Conservation (phyloP, 2,797 vertebrate species). For the Chrosomus eos region DNA sequence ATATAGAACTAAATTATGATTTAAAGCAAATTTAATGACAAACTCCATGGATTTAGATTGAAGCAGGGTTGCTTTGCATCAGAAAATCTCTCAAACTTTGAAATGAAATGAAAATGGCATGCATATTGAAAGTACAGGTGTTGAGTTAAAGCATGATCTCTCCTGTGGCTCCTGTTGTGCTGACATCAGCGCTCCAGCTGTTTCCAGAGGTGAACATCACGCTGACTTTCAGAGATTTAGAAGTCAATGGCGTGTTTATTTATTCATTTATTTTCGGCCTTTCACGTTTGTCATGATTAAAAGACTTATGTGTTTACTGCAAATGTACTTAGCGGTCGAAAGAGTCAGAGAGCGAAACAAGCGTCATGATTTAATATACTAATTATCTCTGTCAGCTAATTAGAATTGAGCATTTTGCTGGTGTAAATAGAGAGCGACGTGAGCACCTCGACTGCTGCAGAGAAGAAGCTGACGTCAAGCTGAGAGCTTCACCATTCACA, state of each 20-base stretch:
- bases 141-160: neutral
- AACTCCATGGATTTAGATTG: neutral
- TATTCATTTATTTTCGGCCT: constrained; percentile 43
- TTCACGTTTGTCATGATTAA: constrained; percentile 55
- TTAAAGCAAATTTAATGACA: neutral
- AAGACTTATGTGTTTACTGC: constrained; percentile 59
- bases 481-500: constrained; percentile 44
- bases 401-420: constrained; percentile 58
- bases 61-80: neutral
- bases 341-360: constrained; percentile 39
- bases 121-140: constrained; percentile 31
- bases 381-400: constrained; percentile 64
- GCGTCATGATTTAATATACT: constrained; percentile 60
- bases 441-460: constrained; percentile 49
- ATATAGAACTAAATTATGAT: constrained; percentile 5
- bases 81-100: neutral
- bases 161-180: neutral
- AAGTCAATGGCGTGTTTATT: constrained; percentile 47
- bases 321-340: constrained; percentile 54
- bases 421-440: constrained; percentile 59
- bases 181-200: constrained; percentile 34
- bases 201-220: constrained; percentile 8
- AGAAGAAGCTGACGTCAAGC: constrained; percentile 46
- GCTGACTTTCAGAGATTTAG: constrained; percentile 52
- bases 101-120: neutral